Percentiles rank a stretch among this genome's conserved stretches.
These are phyloP conservation scores for Calonectris borealis DNA, from an alignment of 2,113 vertebrate genomes.

Conservation along the genomic window DNA sequence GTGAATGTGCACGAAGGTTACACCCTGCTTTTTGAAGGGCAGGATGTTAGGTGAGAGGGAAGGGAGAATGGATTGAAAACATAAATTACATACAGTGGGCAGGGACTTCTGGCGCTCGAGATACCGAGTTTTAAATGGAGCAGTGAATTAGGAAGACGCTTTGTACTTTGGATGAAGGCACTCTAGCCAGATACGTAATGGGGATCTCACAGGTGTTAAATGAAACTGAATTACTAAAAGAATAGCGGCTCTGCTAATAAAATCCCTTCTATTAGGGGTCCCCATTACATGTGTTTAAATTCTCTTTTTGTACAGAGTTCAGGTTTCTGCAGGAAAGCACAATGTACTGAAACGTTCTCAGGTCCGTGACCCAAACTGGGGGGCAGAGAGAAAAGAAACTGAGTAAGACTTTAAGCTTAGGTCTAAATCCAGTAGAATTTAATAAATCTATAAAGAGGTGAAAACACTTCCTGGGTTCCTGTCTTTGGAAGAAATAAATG, in stretches of 20 bases:
- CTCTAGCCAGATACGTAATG: background rate
- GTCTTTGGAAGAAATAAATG: background rate
- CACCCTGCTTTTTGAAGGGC: background rate
- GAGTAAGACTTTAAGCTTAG: background rate
- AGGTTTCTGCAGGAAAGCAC: background rate
- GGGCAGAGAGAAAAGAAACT: background rate
- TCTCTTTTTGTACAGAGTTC: background rate
- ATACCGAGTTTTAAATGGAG: background rate
- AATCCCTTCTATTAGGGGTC: background rate
- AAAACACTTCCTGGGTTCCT: background rate
- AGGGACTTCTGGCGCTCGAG: background rate
- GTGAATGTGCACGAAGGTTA: background rate
- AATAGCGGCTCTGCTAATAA: background rate
- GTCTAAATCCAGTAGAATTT: background rate
- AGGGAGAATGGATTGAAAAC: background rate
- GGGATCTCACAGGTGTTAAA: background rate
- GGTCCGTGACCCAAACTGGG: background rate
- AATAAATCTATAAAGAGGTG: background rate
- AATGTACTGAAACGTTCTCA: background rate
- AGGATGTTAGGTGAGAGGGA: background rate
- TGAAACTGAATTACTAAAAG: background rate
- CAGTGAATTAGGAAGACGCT: background rate
- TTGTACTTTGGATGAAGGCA: background rate
- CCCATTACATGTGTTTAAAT: background rate
- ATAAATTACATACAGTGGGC: background rate